Evolutionary conservation across 1,140 invertebrate species (phyloP).

Genomic region (Drosophila auraria): DNA sequence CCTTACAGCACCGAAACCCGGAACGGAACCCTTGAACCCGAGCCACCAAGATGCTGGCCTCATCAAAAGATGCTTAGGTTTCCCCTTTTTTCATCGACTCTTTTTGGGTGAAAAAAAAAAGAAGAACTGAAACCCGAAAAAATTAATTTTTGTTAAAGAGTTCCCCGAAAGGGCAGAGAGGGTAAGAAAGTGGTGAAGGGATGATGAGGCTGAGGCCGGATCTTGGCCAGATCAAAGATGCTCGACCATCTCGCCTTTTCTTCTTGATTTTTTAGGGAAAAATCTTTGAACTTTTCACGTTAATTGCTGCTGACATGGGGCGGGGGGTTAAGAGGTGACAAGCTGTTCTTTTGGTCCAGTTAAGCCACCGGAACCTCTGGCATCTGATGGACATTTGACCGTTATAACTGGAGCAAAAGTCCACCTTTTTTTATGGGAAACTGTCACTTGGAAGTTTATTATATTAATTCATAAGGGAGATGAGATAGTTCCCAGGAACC

Average conservation of each 20-base stretch:
- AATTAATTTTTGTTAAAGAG: constrained; percentile 73
- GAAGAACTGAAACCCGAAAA: constrained; percentile 16
- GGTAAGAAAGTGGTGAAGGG: constrained; percentile 47
- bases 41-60: constrained; percentile 29
- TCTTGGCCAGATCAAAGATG: constrained; percentile 65
- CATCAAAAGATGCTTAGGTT: constrained; percentile 57
- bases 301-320: constrained; percentile 67
- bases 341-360: constrained; percentile 64
- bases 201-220: constrained; percentile 48
- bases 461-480: not conserved
- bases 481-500: not conserved
- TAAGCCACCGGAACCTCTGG: constrained; percentile 29
- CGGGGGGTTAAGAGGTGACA: constrained; percentile 63
- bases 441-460: not conserved
- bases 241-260: constrained; percentile 25
- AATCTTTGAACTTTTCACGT: constrained; percentile 74
- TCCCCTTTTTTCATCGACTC: constrained; percentile 10
- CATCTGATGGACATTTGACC: constrained; percentile 76
- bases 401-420: constrained; percentile 51
- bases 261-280: constrained; percentile 30
- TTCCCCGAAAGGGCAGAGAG: constrained; percentile 45
- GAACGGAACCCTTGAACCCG: constrained; percentile 35
- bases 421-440: constrained; percentile 10
- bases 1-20: constrained; percentile 35
- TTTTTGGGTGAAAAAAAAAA: constrained; percentile 65